phyloP scores from a whole-genome alignment of 2,888 invertebrate species.

The Dysmachus trigonus region DNA sequence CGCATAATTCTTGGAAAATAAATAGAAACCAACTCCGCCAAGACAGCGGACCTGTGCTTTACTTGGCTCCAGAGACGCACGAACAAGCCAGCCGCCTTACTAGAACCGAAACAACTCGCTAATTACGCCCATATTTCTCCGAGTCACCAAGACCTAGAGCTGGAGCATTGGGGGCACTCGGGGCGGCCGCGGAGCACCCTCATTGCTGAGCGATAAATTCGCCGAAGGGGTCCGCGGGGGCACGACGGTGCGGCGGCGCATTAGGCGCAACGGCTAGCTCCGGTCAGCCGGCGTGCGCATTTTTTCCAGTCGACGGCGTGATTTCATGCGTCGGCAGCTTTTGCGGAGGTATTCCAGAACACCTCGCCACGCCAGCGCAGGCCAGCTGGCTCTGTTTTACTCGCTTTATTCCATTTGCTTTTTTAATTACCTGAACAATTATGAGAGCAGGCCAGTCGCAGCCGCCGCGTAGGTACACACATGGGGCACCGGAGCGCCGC shows the following conservation, averaged over 20 bases:
- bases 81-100: neutral
- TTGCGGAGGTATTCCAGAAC: neutral
- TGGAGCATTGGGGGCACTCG: neutral
- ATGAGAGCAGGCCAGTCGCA: neutral
- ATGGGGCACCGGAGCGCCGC: neutral
- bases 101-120: slow-evolving; percentile 5
- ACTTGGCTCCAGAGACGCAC: neutral
- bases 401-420: neutral
- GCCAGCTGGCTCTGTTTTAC: neutral
- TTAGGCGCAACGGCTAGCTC: neutral
- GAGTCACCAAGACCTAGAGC: neutral
- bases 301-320: neutral
- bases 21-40: neutral
- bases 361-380: neutral
- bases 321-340: slow-evolving; percentile 24
- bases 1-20: neutral
- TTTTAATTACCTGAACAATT: slow-evolving; percentile 20
- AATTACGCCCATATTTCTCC: slow-evolving; percentile 8
- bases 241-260: neutral
- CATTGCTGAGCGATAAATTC: neutral
- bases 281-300: neutral
- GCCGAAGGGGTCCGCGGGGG: neutral
- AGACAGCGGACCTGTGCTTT: neutral
- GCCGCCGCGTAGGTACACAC: neutral
- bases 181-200: neutral